Conservation (phyloP, 2,113 vertebrate species). For the Amphilophus citrinellus region DNA sequence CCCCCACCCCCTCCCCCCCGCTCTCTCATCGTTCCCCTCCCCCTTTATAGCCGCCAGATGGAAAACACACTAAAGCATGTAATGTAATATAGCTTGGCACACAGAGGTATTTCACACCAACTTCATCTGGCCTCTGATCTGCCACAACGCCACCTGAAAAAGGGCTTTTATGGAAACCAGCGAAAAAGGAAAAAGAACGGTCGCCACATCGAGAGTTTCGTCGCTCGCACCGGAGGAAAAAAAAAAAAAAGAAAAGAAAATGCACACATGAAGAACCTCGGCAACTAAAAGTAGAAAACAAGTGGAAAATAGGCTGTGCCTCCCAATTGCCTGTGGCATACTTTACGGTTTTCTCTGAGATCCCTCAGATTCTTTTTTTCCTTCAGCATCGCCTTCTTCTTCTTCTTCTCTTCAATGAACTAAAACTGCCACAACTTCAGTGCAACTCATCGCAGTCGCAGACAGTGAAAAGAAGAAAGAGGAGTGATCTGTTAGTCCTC, state of each 20-base stretch:
- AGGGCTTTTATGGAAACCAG: not conserved
- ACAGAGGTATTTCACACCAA: constrained; percentile 55
- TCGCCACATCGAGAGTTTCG: not conserved
- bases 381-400: constrained; percentile 25
- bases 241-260: not conserved
- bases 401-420: constrained; percentile 52
- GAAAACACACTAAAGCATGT: constrained; percentile 74
- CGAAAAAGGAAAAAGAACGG: not conserved
- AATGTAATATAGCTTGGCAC: constrained; percentile 68
- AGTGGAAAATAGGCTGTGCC: constrained; percentile 46
- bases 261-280: constrained; percentile 3
- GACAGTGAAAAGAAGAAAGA: constrained; percentile 54
- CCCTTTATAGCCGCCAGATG: constrained; percentile 63
- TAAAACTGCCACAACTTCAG: constrained; percentile 66
- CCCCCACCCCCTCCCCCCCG: too few species aligned
- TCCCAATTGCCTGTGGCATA: constrained; percentile 53
- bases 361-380: not conserved
- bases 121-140: constrained; percentile 61
- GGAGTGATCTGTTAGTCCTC: constrained; percentile 54
- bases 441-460: constrained; percentile 48
- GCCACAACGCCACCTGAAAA: constrained; percentile 18
- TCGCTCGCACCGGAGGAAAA: not conserved
- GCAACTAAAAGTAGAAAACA: constrained; percentile 53
- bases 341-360: constrained; percentile 46
- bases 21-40: not conserved